Evolutionary conservation across 2,888 invertebrate genomes (phyloP).

Genomic region (Sesamia inferens): DNA sequence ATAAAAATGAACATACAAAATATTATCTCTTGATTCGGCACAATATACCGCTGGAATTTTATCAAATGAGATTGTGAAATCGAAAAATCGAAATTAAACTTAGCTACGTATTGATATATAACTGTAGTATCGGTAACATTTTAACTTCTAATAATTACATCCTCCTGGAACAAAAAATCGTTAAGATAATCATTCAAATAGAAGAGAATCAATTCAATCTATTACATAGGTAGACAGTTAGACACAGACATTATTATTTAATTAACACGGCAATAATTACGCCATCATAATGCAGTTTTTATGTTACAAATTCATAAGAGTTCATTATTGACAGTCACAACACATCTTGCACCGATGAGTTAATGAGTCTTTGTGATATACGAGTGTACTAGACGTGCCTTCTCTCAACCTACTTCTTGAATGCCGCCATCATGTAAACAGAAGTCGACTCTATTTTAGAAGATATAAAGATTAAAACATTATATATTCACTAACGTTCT

Average conservation of each 20-base stretch:
- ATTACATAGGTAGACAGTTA: slow-evolving; percentile 23
- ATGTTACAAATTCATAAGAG: slow-evolving; percentile 59
- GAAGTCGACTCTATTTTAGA: slow-evolving; percentile 80
- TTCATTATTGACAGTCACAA: slow-evolving; percentile 67
- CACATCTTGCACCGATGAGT: slow-evolving; percentile 76
- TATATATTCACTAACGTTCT: slow-evolving; percentile 79
- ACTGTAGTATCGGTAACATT: no score
- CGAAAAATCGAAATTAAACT: no score
- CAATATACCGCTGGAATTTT: not conserved
- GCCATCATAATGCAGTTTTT: slow-evolving; percentile 42
- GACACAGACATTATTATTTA: slow-evolving; percentile 31
- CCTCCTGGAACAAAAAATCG: slow-evolving; percentile 16
- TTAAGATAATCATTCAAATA: slow-evolving; percentile 27
- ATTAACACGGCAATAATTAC: slow-evolving; percentile 43
- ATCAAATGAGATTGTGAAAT: not conserved
- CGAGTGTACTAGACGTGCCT: slow-evolving; percentile 86
- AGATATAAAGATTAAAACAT: slow-evolving; percentile 80
- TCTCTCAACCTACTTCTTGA: slow-evolving; percentile 89
- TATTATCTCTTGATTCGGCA: not conserved
- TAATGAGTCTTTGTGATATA: slow-evolving; percentile 88
- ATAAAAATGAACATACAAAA: not conserved
- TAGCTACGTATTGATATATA: no score
- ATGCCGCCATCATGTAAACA: slow-evolving; percentile 79
- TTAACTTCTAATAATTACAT: slow-evolving; percentile 7
- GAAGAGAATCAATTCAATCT: slow-evolving; percentile 13